Evolutionary conservation across 2,113 vertebrate species (phyloP).

Genomic region (Erythrolamprus reginae): DNA sequence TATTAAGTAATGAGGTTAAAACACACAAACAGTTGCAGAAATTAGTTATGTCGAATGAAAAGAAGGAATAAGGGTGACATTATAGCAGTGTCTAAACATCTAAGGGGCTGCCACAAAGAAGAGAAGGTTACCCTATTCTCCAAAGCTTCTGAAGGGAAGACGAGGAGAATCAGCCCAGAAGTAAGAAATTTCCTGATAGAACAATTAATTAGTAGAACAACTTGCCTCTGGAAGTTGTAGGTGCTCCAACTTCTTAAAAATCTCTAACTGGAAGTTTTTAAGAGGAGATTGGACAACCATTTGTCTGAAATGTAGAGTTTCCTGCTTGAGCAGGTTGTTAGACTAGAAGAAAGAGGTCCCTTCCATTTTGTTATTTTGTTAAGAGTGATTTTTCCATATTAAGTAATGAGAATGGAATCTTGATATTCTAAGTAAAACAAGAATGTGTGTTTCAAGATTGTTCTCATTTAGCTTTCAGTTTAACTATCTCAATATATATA

Average conservation of each 20-base stretch:
- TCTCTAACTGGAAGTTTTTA: not conserved
- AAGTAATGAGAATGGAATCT: not conserved
- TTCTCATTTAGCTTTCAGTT: not conserved
- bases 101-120: not conserved
- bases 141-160: not conserved
- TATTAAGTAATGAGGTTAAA: not conserved
- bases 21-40: not conserved
- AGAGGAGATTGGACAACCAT: not conserved
- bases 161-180: not conserved
- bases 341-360: not conserved
- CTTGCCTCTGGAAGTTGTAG: not conserved
- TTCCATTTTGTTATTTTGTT: not conserved
- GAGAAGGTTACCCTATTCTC: not conserved
- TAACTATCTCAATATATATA: not conserved
- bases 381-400: not conserved
- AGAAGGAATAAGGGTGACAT: not conserved
- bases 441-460: not conserved
- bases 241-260: not conserved
- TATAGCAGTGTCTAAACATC: not conserved
- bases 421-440: not conserved
- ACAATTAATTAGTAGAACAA: not conserved
- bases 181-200: not conserved
- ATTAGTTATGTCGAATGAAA: not conserved
- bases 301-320: not conserved
- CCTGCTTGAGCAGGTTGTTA: not conserved